Evolutionary conservation across 2,113 vertebrate species (phyloP).

Genomic region (Anolis carolinensis): DNA sequence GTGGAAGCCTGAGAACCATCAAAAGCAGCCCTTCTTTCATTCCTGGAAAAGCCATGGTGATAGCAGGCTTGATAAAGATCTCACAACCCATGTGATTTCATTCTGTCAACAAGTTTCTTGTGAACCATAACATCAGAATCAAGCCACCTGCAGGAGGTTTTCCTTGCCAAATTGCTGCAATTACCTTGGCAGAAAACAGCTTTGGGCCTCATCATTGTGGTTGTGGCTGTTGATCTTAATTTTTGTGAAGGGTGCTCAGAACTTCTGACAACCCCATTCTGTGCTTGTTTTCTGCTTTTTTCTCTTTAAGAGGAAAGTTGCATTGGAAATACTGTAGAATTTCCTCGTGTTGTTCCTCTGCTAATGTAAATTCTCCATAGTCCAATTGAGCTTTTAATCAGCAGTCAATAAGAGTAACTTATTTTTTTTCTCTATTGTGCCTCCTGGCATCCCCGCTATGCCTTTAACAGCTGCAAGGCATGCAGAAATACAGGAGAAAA

Average conservation of each 20-base stretch:
- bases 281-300: background rate
- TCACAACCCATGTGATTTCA: background rate
- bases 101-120: background rate
- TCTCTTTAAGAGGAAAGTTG: background rate
- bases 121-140: background rate
- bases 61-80: background rate
- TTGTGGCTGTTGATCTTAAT: background rate
- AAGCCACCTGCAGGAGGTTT: background rate
- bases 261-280: background rate
- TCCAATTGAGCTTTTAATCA: slow-evolving; percentile 6
- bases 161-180: slow-evolving; percentile 8
- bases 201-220: background rate
- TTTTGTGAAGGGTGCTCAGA: background rate
- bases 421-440: background rate
- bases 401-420: background rate
- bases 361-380: background rate
- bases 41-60: background rate
- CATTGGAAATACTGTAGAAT: background rate
- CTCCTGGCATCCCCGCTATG: background rate
- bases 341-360: background rate
- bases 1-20: slow-evolving; percentile 4
- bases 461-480: background rate
- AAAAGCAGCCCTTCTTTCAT: background rate
- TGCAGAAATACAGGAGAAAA: background rate
- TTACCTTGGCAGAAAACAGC: background rate